Evolutionary conservation across 2,888 invertebrate genomes (phyloP).

Genomic region (Willowsia nigromaculata): DNA sequence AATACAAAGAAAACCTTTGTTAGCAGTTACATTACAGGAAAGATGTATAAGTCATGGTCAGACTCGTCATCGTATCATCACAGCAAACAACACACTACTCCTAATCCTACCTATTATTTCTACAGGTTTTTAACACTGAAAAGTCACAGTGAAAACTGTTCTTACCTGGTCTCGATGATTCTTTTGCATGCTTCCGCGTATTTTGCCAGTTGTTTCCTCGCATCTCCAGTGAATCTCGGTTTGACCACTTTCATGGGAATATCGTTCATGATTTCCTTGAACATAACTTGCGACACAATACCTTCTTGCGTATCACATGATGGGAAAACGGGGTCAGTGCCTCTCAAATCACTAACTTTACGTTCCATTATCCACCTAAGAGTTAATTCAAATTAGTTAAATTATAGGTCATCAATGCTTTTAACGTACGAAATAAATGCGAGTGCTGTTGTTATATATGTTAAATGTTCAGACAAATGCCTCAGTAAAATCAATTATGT

Average conservation of each 20-base stretch:
- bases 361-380: slow-evolving; percentile 94
- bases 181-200: slow-evolving; percentile 98
- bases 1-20: slow-evolving; percentile 67
- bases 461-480: slow-evolving; percentile 78
- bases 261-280: slow-evolving; percentile 98
- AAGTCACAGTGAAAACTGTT: neutral
- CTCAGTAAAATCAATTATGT: slow-evolving; percentile 75
- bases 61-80: slow-evolving; percentile 78
- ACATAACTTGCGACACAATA: slow-evolving; percentile 93
- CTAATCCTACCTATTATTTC: neutral
- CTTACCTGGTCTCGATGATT: slow-evolving; percentile 91
- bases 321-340: slow-evolving; percentile 94
- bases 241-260: slow-evolving; percentile 97
- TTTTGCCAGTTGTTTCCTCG: slow-evolving; percentile 93
- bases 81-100: slow-evolving; percentile 34
- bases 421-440: too few relatives aligned
- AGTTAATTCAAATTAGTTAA: too few relatives aligned
- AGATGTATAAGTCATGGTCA: slow-evolving; percentile 64
- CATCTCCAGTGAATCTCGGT: slow-evolving; percentile 97
- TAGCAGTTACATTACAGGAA: slow-evolving; percentile 10
- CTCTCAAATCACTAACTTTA: slow-evolving; percentile 90
- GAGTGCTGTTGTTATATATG: too few relatives aligned
- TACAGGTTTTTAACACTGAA: neutral
- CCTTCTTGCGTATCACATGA: slow-evolving; percentile 93
- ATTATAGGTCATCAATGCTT: too few relatives aligned